Base-by-base conservation (phyloP, 2,797 vertebrate genomes). In the Lagodon rhomboides region DNA sequence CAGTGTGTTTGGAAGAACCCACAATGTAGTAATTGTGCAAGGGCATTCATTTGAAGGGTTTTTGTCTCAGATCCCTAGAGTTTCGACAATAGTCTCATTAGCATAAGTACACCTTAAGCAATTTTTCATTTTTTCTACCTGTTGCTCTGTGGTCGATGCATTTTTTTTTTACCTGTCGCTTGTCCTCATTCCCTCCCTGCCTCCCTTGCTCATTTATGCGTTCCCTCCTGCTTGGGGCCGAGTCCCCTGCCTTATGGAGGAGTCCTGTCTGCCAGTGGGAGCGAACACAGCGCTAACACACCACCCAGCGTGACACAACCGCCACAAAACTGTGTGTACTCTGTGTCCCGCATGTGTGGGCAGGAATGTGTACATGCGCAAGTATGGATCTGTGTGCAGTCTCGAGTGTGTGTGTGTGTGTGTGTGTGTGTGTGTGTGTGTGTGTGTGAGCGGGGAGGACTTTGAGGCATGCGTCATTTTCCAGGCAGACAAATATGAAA, bases 401-500 rank as follows among this genome's bases (percentile, higher is more conserved):
- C 51, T 23, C 22, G 4, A 16, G 38, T 30, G 50, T 44, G 50
- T 41, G 34, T 62, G 41, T 15, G 41, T 15, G 68, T 25, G 51
- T 55, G 41, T 15, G 41, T 15, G 68, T 25, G 51, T 55, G 41
- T 15, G 41, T 15, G 68, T 55, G 65, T 43, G 49, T n/a, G 30
- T 13, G 51, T 55, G 43, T 16, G 41, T 16, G 68, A 23, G 46
- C n/a, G 15, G 50, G 54, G 65, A 55, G 23, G 30, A 64, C 54
- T 73, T 70, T 60, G 73, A 67, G 68, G 43, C n/a, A 64, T 74
- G 71, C 73, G 53, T 87, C 62, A 64, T 79, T 78, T 77, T 87
- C 76, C 58, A 27, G 49, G 16, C 56, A 85, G 82, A 91, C 77
- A 84, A 89, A 89, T 83, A 76, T 62, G 69, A 84, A 85, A 91